Evolutionary conservation across 2,888 invertebrate species (phyloP), one percentile per base, ranked within the genome.

Genomic region (Gordius sp.): DNA sequence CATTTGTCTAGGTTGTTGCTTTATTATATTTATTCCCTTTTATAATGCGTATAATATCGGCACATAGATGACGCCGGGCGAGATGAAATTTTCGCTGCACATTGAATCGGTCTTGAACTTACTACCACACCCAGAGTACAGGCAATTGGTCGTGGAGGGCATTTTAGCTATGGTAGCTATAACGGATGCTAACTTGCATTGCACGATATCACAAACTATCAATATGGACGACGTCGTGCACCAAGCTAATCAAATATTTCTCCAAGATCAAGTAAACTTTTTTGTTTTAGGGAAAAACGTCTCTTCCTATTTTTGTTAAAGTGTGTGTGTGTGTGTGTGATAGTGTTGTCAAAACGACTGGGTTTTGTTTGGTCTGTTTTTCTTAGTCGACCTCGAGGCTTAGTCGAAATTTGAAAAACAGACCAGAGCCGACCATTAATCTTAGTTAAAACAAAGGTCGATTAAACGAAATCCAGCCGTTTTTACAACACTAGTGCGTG

Each of bases 1-100:
- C 16, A 39, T 39, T 16, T 16, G 39, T 16, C 16, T n/a, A n/a
- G n/a, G n/a, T n/a, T n/a, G n/a, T n/a, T n/a, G n/a, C n/a, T n/a
- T n/a, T n/a, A n/a, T n/a, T 16, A 39, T 16, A n/a, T 39, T 39
- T 39, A 16, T 16, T 39, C n/a, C 39, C 18, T 13, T 52, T 20
- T 18, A 13, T 8, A 13, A 52, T 39, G 39, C n/a, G 39, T 39
- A n/a, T n/a, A n/a, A n/a, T n/a, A n/a, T n/a, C n/a, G n/a, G n/a
- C n/a, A n/a, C n/a, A n/a, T 18, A 76, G 77, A 97, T 97, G 97
- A 97, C 97, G 1, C 78, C 89, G 0, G 89, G 89, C 41, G 97
- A 97, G 72, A 71, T 93, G 63, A 97, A 97, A 72, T 97, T 97
- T 71, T 93, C 97, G 0, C 73, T 97, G 18, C 85, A 86, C 58